Base-by-base conservation (phyloP, 1,140 invertebrate species). In the Maconellicoccus hirsutus region DNA sequence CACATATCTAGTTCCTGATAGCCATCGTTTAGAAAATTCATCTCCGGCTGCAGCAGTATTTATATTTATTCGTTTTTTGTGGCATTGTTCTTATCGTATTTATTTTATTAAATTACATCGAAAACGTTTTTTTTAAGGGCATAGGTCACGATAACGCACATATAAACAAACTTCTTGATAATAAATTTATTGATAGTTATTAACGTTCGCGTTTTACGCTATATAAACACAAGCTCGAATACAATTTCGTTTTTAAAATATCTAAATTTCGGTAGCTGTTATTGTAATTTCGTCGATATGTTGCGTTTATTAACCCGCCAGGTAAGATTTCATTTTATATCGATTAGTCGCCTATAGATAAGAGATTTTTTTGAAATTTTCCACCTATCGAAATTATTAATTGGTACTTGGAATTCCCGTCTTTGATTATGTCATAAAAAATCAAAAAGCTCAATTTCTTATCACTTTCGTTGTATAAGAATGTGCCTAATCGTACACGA, bases 101-200 rank as follows among this genome's bases (percentile, higher is more conserved):
- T 52, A 52, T 52, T 52, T 52, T 52, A 52, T 52, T 52, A 38
- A 38, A 52, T 52, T 52, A 52, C 4, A 52, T 52, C 4, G 42
- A 52, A 52, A 52, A 52, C 6, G 16, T 16, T 52, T 52, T 52
- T 52, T 52, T 52, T 52, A 16, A 52, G 42, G 10, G 10, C 42
- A 52, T 52, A 52, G 42, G 42, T 52, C 42, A 16, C 6, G 42
- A 52, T 52, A 52, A 52, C 42, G n/a, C 42, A 52, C n/a, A 52
- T n/a, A n/a, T 52, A 52, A 52, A 52, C 42, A 52, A 52, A 52
- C 42, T 52, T 52, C 42, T 52, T 19, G 42, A 52, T 52, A 52
- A 52, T 19, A 16, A 52, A 52, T 8, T 52, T 52, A 52, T 19
- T 52, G 10, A 16, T 52, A 16, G 42, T 52, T 8, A 3, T 52